Evolutionary conservation across 1,140 invertebrate genomes (phyloP).

Genomic region (Fragariocoptes setiger): DNA sequence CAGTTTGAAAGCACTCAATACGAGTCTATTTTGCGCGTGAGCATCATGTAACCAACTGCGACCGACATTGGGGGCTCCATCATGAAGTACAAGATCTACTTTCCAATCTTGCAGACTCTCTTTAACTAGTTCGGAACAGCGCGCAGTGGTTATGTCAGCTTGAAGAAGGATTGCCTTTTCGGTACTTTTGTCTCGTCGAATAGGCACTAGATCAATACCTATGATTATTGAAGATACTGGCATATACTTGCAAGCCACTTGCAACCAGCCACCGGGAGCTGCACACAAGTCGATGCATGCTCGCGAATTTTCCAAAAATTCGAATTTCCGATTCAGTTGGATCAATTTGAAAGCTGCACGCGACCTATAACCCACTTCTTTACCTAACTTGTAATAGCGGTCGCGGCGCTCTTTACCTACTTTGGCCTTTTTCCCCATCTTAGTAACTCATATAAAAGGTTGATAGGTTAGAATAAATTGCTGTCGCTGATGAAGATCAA

Average conservation of each 20-base stretch:
- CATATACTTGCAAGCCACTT: conserved; percentile 95
- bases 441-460: conserved; percentile 11
- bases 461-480: no score
- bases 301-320: conserved; percentile 76
- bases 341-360: conserved; percentile 94
- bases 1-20: conserved; percentile 63
- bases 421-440: conserved; percentile 88
- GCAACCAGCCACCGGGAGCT: conserved; percentile 97
- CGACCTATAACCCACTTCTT: conserved; percentile 87
- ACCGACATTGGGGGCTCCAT: conserved; percentile 95
- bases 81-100: conserved; percentile 78
- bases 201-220: conserved; percentile 80
- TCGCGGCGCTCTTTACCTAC: conserved; percentile 87
- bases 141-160: conserved; percentile 88
- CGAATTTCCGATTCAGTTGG: conserved; percentile 84
- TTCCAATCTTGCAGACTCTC: conserved; percentile 76
- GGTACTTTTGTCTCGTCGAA: conserved; percentile 37
- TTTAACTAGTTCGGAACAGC: conserved; percentile 30
- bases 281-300: conserved; percentile 94
- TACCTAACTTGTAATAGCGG: conserved; percentile 92
- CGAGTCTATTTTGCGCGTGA: conserved; percentile 62
- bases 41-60: conserved; percentile 91
- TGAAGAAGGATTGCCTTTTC: conserved; percentile 55
- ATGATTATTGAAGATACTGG: conserved; percentile 78
- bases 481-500: no score